These are phyloP conservation scores for Lochmaea capreae DNA, from an alignment of 2,888 invertebrate species.

Conservation along the genomic window DNA sequence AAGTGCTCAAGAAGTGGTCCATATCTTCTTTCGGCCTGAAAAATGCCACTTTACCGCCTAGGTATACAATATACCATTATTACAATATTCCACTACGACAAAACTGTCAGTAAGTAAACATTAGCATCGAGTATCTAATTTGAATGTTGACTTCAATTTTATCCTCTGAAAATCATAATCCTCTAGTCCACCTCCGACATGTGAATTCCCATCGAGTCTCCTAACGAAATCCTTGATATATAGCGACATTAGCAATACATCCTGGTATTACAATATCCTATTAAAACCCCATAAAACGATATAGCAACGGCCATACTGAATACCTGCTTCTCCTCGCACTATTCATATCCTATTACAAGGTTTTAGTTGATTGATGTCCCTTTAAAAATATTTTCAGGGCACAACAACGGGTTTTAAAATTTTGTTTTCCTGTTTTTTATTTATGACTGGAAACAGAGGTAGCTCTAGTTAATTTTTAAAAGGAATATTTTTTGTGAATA, in stretches of 20 bases:
- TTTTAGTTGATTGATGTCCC: conserved; percentile 58
- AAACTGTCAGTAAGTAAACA: not conserved
- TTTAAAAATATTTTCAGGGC: conserved; percentile 34
- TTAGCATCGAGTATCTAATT: not conserved
- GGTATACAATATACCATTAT: too few relatives aligned
- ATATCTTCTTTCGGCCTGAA: too few relatives aligned
- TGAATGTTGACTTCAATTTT: not conserved
- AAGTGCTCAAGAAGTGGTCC: too few relatives aligned
- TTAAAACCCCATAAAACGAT: conserved; percentile 59
- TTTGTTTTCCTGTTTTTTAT: conserved; percentile 55
- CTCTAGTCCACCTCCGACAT: conserved; percentile 7
- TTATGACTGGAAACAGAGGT: conserved; percentile 48
- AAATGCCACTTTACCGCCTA: too few relatives aligned
- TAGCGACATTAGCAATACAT: conserved; percentile 58
- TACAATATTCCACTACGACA: too few relatives aligned
- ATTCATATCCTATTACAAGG: conserved; percentile 59
- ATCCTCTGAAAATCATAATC: conserved; percentile 10
- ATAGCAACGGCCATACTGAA: conserved; percentile 42
- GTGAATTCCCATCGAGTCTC: conserved; percentile 8
- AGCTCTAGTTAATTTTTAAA: not conserved
- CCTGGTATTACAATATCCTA: conserved; percentile 57
- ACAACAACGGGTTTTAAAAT: conserved; percentile 43
- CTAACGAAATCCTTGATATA: conserved; percentile 60
- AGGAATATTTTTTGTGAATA: not conserved
- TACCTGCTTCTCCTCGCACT: conserved; percentile 42